These are phyloP conservation scores for Chlorops oryzae DNA, from an alignment of 1,140 invertebrate species.

Conservation along the genomic window DNA sequence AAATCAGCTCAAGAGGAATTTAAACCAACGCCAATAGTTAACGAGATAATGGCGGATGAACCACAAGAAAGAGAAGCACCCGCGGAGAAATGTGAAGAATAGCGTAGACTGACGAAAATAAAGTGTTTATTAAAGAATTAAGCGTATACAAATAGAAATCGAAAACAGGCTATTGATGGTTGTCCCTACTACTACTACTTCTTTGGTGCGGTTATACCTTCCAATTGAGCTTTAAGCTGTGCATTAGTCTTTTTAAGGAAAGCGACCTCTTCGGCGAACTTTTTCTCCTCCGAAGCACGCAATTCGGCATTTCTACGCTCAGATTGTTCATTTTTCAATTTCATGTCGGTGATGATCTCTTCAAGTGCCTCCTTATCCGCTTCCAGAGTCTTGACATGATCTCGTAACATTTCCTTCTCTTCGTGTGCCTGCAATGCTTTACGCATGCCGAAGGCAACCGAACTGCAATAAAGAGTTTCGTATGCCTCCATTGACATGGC, in stretches of 20 bases:
- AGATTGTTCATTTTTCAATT: slow-evolving; percentile 75
- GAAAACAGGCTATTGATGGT: no score
- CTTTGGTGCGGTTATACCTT: slow-evolving; percentile 87
- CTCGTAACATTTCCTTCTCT: slow-evolving; percentile 57
- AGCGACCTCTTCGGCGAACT: slow-evolving; percentile 83
- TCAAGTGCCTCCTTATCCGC: slow-evolving; percentile 69
- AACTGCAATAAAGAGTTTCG: slow-evolving; percentile 90
- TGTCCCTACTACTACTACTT: no score
- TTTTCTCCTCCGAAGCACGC: slow-evolving; percentile 79
- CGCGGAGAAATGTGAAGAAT: not conserved
- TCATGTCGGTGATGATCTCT: slow-evolving; percentile 71
- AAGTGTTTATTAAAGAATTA: slow-evolving; percentile 11
- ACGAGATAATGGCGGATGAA: slow-evolving; percentile 40
- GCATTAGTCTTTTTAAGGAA: slow-evolving; percentile 90
- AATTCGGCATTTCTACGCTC: slow-evolving; percentile 80
- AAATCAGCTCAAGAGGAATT: slow-evolving; percentile 35
- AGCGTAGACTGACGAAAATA: not conserved
- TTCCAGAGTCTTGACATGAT: slow-evolving; percentile 56
- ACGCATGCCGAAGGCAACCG: slow-evolving; percentile 94
- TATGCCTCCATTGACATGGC: slow-evolving; percentile 94
- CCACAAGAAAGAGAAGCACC: slow-evolving; percentile 14
- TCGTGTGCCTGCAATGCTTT: slow-evolving; percentile 85
- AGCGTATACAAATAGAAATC: not conserved
- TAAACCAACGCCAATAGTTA: slow-evolving; percentile 51
- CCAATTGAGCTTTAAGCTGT: slow-evolving; percentile 86